Conservation (phyloP, 2,113 vertebrate species). For the Scartelaos histophorus region DNA sequence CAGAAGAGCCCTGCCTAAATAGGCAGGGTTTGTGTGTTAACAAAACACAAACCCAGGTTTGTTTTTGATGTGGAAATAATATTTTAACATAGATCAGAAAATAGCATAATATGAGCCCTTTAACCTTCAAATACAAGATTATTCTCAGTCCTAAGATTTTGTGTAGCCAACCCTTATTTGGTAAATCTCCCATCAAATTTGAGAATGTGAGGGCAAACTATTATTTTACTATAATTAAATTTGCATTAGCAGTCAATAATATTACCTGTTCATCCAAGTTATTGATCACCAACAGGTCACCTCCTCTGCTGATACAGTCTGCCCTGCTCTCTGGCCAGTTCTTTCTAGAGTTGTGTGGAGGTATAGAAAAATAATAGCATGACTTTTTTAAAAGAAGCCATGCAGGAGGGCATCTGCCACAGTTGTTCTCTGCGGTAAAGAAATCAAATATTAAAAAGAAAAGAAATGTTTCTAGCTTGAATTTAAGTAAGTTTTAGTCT, state of each 20-base stretch:
- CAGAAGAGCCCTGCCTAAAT: too few relatives aligned
- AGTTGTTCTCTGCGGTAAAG: constrained; percentile 58
- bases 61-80: too few relatives aligned
- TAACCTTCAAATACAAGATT: too few relatives aligned
- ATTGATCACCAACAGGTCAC: constrained; percentile 59
- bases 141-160: too few relatives aligned
- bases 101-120: too few relatives aligned
- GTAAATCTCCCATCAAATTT: too few relatives aligned
- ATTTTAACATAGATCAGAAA: too few relatives aligned
- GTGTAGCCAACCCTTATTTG: too few relatives aligned
- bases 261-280: constrained; percentile 62
- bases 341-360: constrained; percentile 12
- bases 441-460: constrained; percentile 7
- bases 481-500: not conserved
- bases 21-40: too few relatives aligned
- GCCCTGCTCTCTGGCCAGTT: constrained; percentile 63
- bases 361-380: constrained; percentile 61
- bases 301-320: constrained; percentile 49
- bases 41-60: too few relatives aligned
- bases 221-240: not conserved
- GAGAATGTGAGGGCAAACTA: not conserved
- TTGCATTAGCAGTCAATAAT: not conserved
- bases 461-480: not conserved
- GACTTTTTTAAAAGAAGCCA: constrained; percentile 51
- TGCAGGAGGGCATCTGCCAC: constrained; percentile 48